Conservation (phyloP, 2,113 vertebrate species). For the Panurus biarmicus region DNA sequence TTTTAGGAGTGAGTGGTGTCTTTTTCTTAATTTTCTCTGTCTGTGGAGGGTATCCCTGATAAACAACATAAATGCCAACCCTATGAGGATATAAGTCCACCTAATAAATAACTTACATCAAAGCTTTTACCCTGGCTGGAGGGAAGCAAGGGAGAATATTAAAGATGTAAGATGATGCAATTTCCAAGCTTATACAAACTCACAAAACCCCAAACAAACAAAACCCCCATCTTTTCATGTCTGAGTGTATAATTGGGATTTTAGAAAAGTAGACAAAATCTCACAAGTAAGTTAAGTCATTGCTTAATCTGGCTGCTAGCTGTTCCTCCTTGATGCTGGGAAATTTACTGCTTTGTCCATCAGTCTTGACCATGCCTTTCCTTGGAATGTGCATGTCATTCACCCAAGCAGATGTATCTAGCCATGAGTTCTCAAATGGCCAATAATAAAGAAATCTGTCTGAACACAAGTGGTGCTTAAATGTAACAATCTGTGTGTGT, state of each 20-base stretch:
- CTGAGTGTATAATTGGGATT: not conserved
- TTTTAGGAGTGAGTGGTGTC: not conserved
- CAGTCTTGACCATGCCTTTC: conserved; percentile 27
- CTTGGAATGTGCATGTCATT: conserved; percentile 20
- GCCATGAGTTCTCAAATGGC: not conserved
- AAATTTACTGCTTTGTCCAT: conserved; percentile 47
- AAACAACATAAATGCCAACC: not conserved
- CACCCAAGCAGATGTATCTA: not conserved
- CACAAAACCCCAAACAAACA: not conserved
- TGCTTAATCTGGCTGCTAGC: not conserved
- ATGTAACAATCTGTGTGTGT: not conserved
- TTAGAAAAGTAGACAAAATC: not conserved
- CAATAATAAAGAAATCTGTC: not conserved
- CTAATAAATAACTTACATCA: not conserved
- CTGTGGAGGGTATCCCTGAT: not conserved
- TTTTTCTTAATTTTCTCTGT: not conserved
- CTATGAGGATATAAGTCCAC: not conserved
- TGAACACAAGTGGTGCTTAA: not conserved
- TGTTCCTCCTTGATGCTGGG: conserved; percentile 3
- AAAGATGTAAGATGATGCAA: not conserved
- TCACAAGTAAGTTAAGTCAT: not conserved
- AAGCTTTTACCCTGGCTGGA: not conserved
- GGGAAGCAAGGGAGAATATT: not conserved
- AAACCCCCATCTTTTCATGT: not conserved
- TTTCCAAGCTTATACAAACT: not conserved